phyloP scores from a whole-genome alignment of 2,113 vertebrate genomes.

The Sinocyclocheilus maitianheensis region DNA sequence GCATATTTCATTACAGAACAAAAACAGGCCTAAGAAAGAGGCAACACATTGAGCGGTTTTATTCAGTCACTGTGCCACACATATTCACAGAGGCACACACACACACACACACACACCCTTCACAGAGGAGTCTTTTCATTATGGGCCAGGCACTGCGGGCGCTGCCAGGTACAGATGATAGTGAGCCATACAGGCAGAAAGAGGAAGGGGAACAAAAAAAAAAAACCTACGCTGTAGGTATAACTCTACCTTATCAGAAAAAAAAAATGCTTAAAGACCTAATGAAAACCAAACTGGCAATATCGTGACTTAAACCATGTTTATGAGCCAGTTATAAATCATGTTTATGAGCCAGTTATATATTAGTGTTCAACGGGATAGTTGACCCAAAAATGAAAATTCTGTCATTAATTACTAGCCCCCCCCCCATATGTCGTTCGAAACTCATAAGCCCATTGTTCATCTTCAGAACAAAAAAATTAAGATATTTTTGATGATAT shows the following conservation, averaged over 20 bases:
- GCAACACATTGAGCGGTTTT: conserved; percentile 20
- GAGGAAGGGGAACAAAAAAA: neutral
- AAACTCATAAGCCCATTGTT: too few relatives aligned
- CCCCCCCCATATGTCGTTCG: too few relatives aligned
- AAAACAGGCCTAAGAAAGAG: conserved; percentile 13
- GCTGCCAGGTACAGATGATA: conserved; percentile 60
- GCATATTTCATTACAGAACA: conserved; percentile 13
- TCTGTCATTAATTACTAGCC: too few relatives aligned
- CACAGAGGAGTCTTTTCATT: conserved; percentile 57
- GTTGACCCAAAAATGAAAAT: too few relatives aligned
- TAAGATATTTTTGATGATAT: too few relatives aligned
- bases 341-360: too few relatives aligned
- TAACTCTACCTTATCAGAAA: neutral
- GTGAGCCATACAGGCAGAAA: conserved; percentile 20
- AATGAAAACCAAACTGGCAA: neutral
- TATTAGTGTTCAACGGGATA: too few relatives aligned
- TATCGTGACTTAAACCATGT: neutral
- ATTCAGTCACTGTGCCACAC: conserved; percentile 35
- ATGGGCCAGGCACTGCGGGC: conserved; percentile 41
- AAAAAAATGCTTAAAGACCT: neutral
- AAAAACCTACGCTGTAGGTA: neutral
- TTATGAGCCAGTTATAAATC: too few relatives aligned
- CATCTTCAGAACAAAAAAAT: too few relatives aligned
- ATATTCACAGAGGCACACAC: neutral
- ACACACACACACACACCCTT: conserved; percentile 31